Evolutionary conservation across 2,888 invertebrate species (phyloP), one percentile per base, ranked within the genome.

Genomic region (Xestia sexstrigata): DNA sequence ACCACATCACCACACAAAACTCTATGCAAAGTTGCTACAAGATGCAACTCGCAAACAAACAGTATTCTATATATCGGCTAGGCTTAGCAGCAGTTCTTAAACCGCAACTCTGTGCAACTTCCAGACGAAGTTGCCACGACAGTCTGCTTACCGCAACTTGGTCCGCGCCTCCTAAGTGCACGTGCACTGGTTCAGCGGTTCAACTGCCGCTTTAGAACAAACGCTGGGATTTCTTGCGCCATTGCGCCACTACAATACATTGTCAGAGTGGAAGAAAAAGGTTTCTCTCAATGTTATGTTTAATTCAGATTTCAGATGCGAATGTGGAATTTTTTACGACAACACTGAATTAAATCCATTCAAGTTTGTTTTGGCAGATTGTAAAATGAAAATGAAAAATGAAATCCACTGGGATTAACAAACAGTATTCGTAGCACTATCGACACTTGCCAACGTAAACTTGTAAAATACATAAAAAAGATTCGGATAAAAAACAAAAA

Each of bases 1-100:
- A 60, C 8, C 49, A 73, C 3, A 73, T 26, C 23, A 0, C 39
- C n/a, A 45, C 5, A 26, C 55, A 45, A 60, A 79, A 74, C 42
- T 45, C 4, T 35, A 75, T 35, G 49, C 49, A 76, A 81, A 66
- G 26, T 58, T 30, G 4, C 42, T 30, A 13, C 17, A 78, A 63
- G 63, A 63, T 5, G 26, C 30, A 17, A 76, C 75, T 17, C 15
- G 23, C 76, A 42, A 65, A 81, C 75, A 81, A 75, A 81, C 76
- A 39, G 26, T 65, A n/a, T 45, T 66, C 17, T 81, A 49, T 66
- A 66, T 52, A 76, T 81, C 75, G 76, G 26, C 55, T 55, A 69
- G 69, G 68, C 83, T 82, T 69, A 79, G 83, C 49, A 35, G 20
- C 55, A 82, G 83, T 79, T 79, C 79, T 82, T 82, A 79, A 82